Percentiles rank a stretch among this genome's conserved stretches.
Evolutionary conservation across 2,888 invertebrate species (phyloP).

Genomic region (Fabriciana adippe): DNA sequence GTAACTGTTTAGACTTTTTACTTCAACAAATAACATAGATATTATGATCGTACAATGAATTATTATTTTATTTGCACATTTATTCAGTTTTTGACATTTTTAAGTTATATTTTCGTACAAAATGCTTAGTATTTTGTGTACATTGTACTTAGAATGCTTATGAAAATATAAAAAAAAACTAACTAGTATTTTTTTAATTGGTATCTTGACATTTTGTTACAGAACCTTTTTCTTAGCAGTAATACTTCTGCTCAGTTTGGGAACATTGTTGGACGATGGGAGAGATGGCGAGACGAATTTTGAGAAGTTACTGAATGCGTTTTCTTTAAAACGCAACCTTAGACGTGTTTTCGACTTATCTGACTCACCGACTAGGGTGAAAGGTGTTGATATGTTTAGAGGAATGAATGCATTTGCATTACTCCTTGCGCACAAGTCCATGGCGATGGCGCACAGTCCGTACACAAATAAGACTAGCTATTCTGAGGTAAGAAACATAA

Average conservation of each 20-base stretch:
- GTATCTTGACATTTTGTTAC: slow-evolving; percentile 43
- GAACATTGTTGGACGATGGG: slow-evolving; percentile 71
- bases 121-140: no score
- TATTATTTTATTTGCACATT: no score
- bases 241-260: slow-evolving; percentile 63
- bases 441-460: slow-evolving; percentile 83
- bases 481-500: slow-evolving; percentile 68
- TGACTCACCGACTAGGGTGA: slow-evolving; percentile 65
- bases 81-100: no score
- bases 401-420: slow-evolving; percentile 80
- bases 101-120: no score
- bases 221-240: slow-evolving; percentile 75
- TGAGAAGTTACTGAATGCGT: slow-evolving; percentile 75
- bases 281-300: slow-evolving; percentile 72
- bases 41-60: no score
- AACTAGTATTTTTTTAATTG: no score
- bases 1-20: background rate
- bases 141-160: no score
- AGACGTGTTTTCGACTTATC: slow-evolving; percentile 69
- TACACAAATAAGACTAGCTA: slow-evolving; percentile 81
- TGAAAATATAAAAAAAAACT: no score
- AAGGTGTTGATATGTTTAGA: slow-evolving; percentile 79
- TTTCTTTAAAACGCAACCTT: slow-evolving; percentile 77
- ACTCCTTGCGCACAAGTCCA: slow-evolving; percentile 81
- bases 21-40: background rate